Evolutionary conservation across 1,140 invertebrate species (phyloP), one percentile per base, ranked within the genome.

Genomic region (Branchinecta lindahli): DNA sequence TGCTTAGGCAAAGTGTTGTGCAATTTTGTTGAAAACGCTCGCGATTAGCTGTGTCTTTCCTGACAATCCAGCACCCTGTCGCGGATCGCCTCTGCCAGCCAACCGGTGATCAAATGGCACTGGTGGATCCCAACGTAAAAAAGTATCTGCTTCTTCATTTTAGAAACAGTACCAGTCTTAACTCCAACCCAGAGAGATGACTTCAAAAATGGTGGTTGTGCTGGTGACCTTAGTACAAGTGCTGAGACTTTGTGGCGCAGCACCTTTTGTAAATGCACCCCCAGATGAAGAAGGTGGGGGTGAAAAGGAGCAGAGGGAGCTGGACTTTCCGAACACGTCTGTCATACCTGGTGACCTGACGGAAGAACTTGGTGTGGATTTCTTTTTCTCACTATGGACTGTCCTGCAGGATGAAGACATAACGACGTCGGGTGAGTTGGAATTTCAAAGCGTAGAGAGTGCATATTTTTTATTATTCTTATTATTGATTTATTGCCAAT

Each of bases 381-480:
- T 80, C 69, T 83, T 83, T 76, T 82, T 83, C 75, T 80, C 79
- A 7, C 75, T 82, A 15, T 83, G 82, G 82, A 75, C 81, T 71
- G 80, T 82, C 68, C 82, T 82, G 74, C 81, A 81, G 74, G 80
- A 81, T 74, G 81, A 82, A 70, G 80, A 81, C 70, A 78, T 82
- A 69, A 74, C 77, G 72, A 80, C 79, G 73, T 82, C 82, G 76
- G 81, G 82, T 82, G 75, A 74, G 76, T 73, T 70, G 12, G 3
- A 20, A 1, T 18, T 20, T 44, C 12, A 15, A 61, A 20, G 52
- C 52, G 33, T 33, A 33, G 33, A 33, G 33, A 33, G 33, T 5
- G 33, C 33, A 33, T 33, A 33, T 33, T 33, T 33, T 1, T 5
- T 33, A 33, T 33, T 33, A 33, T 5, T 33, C 2, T 33, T 33